A percentile compares a stretch with the other conserved stretches of the same genome.
Evolutionary conservation across 2,888 invertebrate species (phyloP).

Genomic region (Cataglyphis altisquamis): DNA sequence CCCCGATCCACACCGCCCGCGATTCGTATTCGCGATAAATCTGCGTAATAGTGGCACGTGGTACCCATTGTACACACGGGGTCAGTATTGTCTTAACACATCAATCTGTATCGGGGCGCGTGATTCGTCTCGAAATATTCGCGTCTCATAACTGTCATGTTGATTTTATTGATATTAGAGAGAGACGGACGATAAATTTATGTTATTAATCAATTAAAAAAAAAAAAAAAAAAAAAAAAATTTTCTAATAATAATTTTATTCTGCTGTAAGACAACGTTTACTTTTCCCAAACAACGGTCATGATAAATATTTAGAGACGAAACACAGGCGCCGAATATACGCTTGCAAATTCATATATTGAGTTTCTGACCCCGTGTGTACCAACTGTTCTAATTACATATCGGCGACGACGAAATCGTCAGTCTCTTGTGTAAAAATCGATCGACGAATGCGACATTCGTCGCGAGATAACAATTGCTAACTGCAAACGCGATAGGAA

Average conservation of each 20-base stretch:
- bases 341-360: not conserved
- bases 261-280: not conserved
- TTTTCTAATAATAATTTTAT: not conserved
- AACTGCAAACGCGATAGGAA: not conserved
- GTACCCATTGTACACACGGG: slow-evolving; percentile 30
- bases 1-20: slow-evolving; percentile 17
- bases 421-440: slow-evolving; percentile 9
- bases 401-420: slow-evolving; percentile 36
- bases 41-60: slow-evolving; percentile 29
- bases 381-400: slow-evolving; percentile 39
- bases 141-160: no score
- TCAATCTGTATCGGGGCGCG: not conserved
- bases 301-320: no score
- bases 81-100: slow-evolving; percentile 5
- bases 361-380: not conserved
- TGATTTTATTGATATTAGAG: no score
- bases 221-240: not conserved
- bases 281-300: no score
- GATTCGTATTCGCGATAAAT: slow-evolving; percentile 38
- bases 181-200: no score
- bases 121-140: not conserved
- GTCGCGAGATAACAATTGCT: slow-evolving; percentile 25
- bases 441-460: slow-evolving; percentile 17
- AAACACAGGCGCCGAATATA: not conserved
- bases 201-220: not conserved